Base-by-base conservation (phyloP, 1,140 invertebrate genomes). In the Bradysia coprophila region DNA sequence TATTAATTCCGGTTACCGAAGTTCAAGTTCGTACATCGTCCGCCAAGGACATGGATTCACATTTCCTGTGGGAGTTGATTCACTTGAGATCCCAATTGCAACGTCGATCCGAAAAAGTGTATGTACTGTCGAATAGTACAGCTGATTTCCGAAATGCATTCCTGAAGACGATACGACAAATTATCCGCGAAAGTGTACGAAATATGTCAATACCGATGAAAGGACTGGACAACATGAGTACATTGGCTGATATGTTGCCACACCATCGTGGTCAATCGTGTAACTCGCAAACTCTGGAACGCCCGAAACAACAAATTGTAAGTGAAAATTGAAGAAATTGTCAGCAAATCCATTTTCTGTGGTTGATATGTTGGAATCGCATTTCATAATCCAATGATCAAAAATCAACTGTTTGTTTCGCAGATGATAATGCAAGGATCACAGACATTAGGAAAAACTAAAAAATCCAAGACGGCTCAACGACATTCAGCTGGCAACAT, bases 61-160 rank as follows among this genome's bases (percentile, higher is more conserved):
- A 93, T 65, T 94, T 90, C 70, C 71, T 93, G 38, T 97, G 92
- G 92, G 92, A 97, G 63, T 72, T 97, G 41, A 90, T 96, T 49
- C 91, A 96, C 63, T 68, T 94, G 43, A 74, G 90, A 51, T 92
- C 86, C 59, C 90, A 93, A 63, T 70, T 90, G 43, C 88, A 94
- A 56, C 75, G 89, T 43, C 74, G 92, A 49, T 91, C 89, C 13
- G 92, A 97, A 64, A 95, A 95, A 67, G 81, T 95, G 45, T 97
- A 96, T 59, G 88, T 95, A 48, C 72, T 97, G 45, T 93, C 90
- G 9, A 97, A 95, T 67, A 93, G 90, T 61, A 93, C 91, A 21
- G 78, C 78, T 41, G 91, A 95, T 57, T 94, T 94, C 61, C 78
- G 92, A 49, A 92, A 93, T 61, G 88, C 89, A 48, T 95, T 96